Conservation (phyloP, 2,888 invertebrate genomes). For the Hipparchia sbordonii region DNA sequence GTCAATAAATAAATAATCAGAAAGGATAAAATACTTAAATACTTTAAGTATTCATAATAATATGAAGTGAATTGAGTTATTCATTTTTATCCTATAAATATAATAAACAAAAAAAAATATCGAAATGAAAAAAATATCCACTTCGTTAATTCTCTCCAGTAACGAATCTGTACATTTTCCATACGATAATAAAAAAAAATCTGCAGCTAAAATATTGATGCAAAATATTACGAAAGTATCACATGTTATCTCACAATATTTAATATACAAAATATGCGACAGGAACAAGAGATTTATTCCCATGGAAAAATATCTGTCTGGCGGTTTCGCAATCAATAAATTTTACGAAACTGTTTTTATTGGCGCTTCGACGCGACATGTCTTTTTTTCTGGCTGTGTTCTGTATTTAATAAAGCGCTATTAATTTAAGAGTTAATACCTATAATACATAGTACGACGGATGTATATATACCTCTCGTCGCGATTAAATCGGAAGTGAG, state of each 20-base stretch:
- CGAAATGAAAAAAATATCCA: too few relatives aligned
- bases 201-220: not conserved
- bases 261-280: conserved; percentile 30
- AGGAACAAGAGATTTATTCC: conserved; percentile 27
- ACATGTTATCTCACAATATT: conserved; percentile 28
- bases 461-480: too few relatives aligned
- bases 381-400: not conserved
- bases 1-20: too few relatives aligned
- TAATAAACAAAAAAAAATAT: not conserved
- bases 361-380: conserved; percentile 13
- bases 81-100: too few relatives aligned
- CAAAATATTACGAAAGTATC: conserved; percentile 11
- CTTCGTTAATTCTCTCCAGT: not conserved
- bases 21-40: too few relatives aligned
- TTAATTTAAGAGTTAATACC: too few relatives aligned
- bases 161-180: not conserved
- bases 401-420: conserved; percentile 1
- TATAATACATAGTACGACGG: too few relatives aligned
- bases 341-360: conserved; percentile 22
- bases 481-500: too few relatives aligned
- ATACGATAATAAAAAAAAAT: not conserved
- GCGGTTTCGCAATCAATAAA: conserved; percentile 23
- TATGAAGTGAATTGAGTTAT: too few relatives aligned
- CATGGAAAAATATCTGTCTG: conserved; percentile 25
- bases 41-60: too few relatives aligned